Percentiles rank a stretch among this genome's conserved stretches.
Evolutionary conservation across 2,888 invertebrate species (phyloP).

Genomic region (Argyra leucocephala): DNA sequence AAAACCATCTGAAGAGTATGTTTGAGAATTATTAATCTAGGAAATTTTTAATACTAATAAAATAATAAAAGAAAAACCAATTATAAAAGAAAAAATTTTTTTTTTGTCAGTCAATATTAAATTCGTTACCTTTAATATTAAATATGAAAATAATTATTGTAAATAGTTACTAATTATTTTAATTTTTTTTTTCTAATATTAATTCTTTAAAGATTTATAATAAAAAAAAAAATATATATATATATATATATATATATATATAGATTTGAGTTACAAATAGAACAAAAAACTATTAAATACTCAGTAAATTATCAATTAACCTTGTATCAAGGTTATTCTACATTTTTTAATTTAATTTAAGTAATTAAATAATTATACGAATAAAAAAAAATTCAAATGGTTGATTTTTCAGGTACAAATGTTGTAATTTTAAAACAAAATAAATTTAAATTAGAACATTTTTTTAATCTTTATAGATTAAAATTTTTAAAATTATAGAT

Average conservation of each 20-base stretch:
- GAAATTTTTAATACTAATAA: background rate
- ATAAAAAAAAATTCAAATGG: background rate
- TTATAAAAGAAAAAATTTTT: slow-evolving; percentile 13
- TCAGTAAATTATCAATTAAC: background rate
- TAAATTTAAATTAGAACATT: too few relatives aligned
- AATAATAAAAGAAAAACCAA: slow-evolving; percentile 12
- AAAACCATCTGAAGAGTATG: slow-evolving; percentile 84
- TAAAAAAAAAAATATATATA: too few relatives aligned
- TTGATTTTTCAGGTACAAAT: background rate
- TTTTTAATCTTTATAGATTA: too few relatives aligned
- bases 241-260: too few relatives aligned
- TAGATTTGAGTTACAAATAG: background rate
- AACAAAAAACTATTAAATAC: background rate
- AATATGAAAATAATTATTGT: background rate
- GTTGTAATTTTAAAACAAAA: too few relatives aligned
- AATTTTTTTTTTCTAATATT: background rate
- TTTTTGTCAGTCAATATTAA: slow-evolving; percentile 14
- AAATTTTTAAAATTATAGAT: too few relatives aligned
- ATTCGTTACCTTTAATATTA: background rate
- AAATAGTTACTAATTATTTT: background rate
- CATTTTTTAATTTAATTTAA: background rate
- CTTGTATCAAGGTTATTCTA: background rate
- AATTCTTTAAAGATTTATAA: too few relatives aligned
- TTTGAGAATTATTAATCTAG: slow-evolving; percentile 44
- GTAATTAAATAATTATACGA: background rate